phyloP scores from a whole-genome alignment of 2,888 invertebrate species.

The Tromatobia lineatoria region DNA sequence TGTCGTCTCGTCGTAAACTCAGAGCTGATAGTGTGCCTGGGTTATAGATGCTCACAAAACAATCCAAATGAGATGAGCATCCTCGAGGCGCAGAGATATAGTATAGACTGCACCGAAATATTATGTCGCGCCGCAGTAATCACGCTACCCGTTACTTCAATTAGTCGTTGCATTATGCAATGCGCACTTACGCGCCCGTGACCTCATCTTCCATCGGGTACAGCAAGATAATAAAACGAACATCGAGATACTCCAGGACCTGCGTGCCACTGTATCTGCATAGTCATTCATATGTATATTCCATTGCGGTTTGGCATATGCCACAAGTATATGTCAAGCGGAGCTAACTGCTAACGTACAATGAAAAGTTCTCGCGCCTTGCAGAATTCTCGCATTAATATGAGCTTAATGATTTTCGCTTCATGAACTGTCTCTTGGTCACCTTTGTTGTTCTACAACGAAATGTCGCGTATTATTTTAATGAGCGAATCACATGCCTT shows the following conservation, averaged over 20 bases:
- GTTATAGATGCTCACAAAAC: conserved; percentile 21
- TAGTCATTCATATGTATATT: conserved; percentile 75
- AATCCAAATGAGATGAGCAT: conserved; percentile 32
- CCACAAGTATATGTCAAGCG: neutral
- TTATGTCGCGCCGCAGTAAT: conserved; percentile 74
- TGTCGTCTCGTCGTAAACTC: conserved; percentile 23
- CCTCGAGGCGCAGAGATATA: conserved; percentile 5
- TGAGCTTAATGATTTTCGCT: conserved; percentile 26
- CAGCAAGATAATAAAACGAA: conserved; percentile 77
- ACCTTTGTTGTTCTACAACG: conserved; percentile 1
- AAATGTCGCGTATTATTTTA: conserved; percentile 35
- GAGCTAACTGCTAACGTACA: conserved; percentile 1
- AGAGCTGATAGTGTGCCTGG: conserved; percentile 4
- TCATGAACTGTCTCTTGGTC: neutral
- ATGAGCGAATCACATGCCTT: neutral
- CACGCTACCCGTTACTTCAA: conserved; percentile 77
- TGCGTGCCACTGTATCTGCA: conserved; percentile 65
- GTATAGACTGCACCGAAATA: conserved; percentile 68
- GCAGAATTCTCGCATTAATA: conserved; percentile 36
- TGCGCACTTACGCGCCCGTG: conserved; percentile 71
- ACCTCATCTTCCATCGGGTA: conserved; percentile 59
- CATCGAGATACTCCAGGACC: conserved; percentile 40
- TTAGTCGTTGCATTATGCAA: conserved; percentile 78
- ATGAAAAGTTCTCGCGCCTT: conserved; percentile 33
- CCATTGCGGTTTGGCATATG: conserved; percentile 54